Percentiles rank a stretch among this genome's conserved stretches.
These are phyloP conservation scores for Furnarius figulus DNA, from an alignment of 2,113 vertebrate genomes.

Conservation along the genomic window DNA sequence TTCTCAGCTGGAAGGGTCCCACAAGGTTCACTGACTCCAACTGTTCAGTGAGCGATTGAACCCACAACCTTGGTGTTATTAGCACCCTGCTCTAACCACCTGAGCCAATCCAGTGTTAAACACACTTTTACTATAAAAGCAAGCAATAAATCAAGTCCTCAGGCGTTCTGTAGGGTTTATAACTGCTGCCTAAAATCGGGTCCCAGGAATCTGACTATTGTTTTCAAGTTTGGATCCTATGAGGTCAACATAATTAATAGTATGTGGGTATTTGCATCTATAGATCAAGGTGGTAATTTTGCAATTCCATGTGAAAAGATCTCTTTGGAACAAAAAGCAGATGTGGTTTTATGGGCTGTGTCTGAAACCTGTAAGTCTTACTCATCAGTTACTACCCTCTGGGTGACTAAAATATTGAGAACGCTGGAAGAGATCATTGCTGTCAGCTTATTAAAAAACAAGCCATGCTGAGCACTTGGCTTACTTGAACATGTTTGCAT, in stretches of 20 bases:
- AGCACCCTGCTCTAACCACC: background rate
- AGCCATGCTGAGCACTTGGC: background rate
- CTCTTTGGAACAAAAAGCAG: background rate
- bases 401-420: background rate
- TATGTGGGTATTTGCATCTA: background rate
- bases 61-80: no score
- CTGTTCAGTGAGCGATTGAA: no score
- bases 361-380: background rate
- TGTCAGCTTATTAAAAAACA: background rate
- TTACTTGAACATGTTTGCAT: background rate
- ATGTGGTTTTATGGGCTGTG: no score
- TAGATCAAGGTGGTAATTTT: background rate
- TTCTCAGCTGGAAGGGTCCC: no score
- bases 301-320: background rate
- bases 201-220: background rate
- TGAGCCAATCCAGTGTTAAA: background rate
- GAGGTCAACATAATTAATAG: background rate
- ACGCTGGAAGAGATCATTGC: background rate
- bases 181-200: background rate
- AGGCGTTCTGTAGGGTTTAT: background rate
- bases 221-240: background rate
- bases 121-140: background rate
- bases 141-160: background rate
- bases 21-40: no score
- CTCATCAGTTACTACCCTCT: background rate